Evolutionary conservation across 2,113 vertebrate species (phyloP), one percentile per base, ranked within the genome.

Genomic region (Melanerpes formicivorus): DNA sequence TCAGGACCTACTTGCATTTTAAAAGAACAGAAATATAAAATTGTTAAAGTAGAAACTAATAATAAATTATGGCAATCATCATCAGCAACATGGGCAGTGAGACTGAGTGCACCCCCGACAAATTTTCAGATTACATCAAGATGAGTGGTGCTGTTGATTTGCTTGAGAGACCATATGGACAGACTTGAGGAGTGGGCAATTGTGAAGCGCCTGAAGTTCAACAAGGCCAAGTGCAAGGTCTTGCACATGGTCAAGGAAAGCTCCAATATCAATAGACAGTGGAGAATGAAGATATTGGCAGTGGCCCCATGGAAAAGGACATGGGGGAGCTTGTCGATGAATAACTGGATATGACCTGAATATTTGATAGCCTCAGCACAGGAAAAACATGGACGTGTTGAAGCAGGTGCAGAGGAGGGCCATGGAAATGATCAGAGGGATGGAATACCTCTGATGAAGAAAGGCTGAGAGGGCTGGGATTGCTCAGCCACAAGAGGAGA

Each of bases 291-390:
- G 8, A 9, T 12, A 30, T 25, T 37, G 26, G 42, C 12, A 50
- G 21, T 26, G 30, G 18, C 1, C n/a, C 9, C 25, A 14, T 0
- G 0, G 4, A 46, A 25, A 59, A 69, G 26, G 65, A 25, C 19
- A 30, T 69, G 16, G 4, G n/a, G 8, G 1, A 50, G 7, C 15
- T 30, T 5, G 26, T 69, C 26, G 8, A 59, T 6, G 15, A 50
- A 70, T 26, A 81, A 8, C 4, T 37, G n/a, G 40, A 48, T 9
- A 14, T 6, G 19, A 58, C 11, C 17, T 3, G 6, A n/a, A n/a
- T n/a, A n/a, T n/a, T 23, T 56, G 37, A 17, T 15, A 23, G 7
- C 14, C 22, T 6, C 76, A 80, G 8, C 25, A 58, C 6, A 17
- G 6, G 18, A 67, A 67, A 34, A 52, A 23, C 25, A 34, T 21